These are phyloP conservation scores for Sebastes glaucus DNA, from an alignment of 2,797 vertebrate species.

Conservation along the genomic window DNA sequence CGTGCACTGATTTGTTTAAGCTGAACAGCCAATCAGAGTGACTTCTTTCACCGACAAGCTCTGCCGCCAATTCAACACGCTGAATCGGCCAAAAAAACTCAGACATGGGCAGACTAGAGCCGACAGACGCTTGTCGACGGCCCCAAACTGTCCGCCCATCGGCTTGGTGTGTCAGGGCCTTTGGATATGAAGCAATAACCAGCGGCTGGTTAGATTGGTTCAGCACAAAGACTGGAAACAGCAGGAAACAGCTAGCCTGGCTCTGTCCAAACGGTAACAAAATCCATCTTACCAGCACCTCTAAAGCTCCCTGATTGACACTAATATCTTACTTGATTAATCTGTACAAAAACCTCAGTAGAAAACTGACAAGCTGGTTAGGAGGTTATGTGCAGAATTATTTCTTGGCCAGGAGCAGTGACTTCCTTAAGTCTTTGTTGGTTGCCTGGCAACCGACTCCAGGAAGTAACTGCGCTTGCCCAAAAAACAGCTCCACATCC, in stretches of 20 bases:
- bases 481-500: not conserved
- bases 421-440: not conserved
- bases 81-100: too few relatives aligned
- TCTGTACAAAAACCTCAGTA: not conserved
- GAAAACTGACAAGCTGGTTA: not conserved
- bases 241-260: not conserved
- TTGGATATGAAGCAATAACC: not conserved
- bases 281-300: not conserved
- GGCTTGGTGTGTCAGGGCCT: too few relatives aligned
- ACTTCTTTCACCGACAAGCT: too few relatives aligned
- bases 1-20: too few relatives aligned
- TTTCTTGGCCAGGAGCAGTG: not conserved
- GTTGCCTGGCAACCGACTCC: not conserved
- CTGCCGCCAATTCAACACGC: too few relatives aligned
- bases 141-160: too few relatives aligned
- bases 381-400: not conserved
- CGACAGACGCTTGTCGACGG: too few relatives aligned
- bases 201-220: not conserved
- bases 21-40: too few relatives aligned
- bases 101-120: accelerated
- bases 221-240: not conserved
- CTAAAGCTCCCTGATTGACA: not conserved
- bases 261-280: not conserved
- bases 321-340: not conserved
- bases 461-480: not conserved